Evolutionary conservation across 2,888 invertebrate species (phyloP).

Genomic region (Phengaris arion): DNA sequence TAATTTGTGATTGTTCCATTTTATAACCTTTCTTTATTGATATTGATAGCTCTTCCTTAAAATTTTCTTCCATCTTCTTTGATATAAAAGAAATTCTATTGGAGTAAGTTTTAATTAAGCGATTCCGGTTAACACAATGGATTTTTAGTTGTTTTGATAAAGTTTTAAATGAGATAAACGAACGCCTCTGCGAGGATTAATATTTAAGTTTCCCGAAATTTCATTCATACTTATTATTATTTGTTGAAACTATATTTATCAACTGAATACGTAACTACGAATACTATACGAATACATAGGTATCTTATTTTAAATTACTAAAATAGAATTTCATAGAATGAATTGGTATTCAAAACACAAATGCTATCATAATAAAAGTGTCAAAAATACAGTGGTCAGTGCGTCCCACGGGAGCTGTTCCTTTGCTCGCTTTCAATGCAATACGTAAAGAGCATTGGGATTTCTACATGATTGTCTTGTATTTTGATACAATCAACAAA

Average conservation of each 20-base stretch:
- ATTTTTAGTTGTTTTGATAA: too few relatives aligned
- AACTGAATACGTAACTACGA: too few relatives aligned
- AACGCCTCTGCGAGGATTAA: not conserved
- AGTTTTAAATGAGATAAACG: too few relatives aligned
- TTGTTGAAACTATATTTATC: too few relatives aligned
- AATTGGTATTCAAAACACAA: not conserved
- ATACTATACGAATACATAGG: not conserved
- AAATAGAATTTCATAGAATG: not conserved
- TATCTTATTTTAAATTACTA: not conserved
- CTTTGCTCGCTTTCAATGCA: not conserved
- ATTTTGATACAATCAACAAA: not conserved
- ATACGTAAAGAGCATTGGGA: not conserved
- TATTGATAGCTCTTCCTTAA: too few relatives aligned
- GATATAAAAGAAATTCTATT: too few relatives aligned
- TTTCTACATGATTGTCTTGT: constrained; percentile 3
- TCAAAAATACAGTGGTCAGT: not conserved
- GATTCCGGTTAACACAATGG: too few relatives aligned
- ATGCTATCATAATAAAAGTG: not conserved
- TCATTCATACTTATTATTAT: not conserved
- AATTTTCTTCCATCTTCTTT: too few relatives aligned
- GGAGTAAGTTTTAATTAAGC: too few relatives aligned
- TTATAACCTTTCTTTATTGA: too few relatives aligned
- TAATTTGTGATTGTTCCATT: too few relatives aligned
- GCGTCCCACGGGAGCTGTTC: not conserved
- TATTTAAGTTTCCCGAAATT: not conserved